phyloP scores from a whole-genome alignment of 2,113 vertebrate genomes.

The Lagopus muta region DNA sequence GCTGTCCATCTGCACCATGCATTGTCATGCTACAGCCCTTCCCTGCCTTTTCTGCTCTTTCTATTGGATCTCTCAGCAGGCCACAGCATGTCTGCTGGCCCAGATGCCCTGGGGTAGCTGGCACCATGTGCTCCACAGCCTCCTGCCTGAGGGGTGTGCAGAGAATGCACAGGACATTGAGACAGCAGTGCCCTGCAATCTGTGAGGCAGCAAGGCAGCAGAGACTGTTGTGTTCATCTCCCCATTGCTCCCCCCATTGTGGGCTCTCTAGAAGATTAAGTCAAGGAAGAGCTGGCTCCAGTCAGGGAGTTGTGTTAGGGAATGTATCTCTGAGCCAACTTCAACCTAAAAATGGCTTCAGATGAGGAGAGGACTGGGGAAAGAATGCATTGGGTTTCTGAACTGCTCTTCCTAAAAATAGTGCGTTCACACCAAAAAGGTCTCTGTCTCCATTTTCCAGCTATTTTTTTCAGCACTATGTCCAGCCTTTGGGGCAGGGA shows the following conservation, averaged over 20 bases:
- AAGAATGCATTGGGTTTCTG: conserved; percentile 20
- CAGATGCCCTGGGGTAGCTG: not conserved
- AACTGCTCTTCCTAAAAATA: conserved; percentile 42
- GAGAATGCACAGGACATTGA: conserved; percentile 24
- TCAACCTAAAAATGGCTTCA: conserved; percentile 58
- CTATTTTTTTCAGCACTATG: conserved; percentile 47
- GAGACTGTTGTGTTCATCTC: not conserved
- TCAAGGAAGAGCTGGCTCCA: not conserved
- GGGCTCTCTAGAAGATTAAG: not conserved
- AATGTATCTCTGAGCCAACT: conserved; percentile 41
- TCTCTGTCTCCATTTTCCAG: conserved; percentile 20
- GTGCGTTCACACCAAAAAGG: not conserved
- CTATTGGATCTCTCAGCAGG: not conserved
- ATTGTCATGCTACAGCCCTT: not conserved
- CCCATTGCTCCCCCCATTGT: not conserved
- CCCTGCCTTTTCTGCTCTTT: not conserved
- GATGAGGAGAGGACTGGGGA: conserved; percentile 11
- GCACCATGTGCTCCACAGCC: not conserved
- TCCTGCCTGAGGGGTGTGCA: not conserved
- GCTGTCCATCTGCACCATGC: not conserved
- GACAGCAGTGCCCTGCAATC: not conserved
- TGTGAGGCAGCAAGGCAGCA: not conserved
- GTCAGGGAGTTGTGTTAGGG: not conserved
- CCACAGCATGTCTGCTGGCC: not conserved
- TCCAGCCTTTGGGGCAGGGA: not conserved